Evolutionary conservation across 1,140 invertebrate species (phyloP), one percentile per base, ranked within the genome.

Genomic region (Pachypsylla venusta): DNA sequence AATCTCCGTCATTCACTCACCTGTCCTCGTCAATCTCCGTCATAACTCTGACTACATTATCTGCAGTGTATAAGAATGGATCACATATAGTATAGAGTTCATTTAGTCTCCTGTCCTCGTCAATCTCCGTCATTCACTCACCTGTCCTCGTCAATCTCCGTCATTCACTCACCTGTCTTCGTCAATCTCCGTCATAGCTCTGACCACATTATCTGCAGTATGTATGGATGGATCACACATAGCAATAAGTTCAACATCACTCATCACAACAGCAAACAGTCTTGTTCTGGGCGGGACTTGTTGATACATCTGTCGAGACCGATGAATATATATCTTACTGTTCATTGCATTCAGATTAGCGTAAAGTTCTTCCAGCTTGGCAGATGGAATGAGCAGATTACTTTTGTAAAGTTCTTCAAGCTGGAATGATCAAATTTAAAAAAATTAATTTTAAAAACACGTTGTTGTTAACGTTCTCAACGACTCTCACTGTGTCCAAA

Each of bases 311-410:
- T 90, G 82, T 63, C 82, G 82, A 40, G 88, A 93, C 39, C 93
- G 76, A 69, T 96, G 88, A 30, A 98, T 85, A 72, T 98, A 99
- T 63, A 98, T 95, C 67, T 95, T 87, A 1, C 89, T 85, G 70
- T 93, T 95, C 68, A 91, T 92, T 61, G 87, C 86, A 14, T 83
- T 82, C 58, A 96, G 74, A 65, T 83, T 87, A 0, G 81, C 79
- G 69, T 93, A 90, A 1, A 98, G 73, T 66, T 94, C 89, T 61
- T 98, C 91, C 1, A 96, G 83, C 70, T 89, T 91, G 12, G 80
- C 84, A 2, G 85, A 81, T 0, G 91, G 87, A 58, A 96, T 77
- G 20, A 93, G 76, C 3, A 90, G 74, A 67, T 89, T 82, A 10
- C 84, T 82, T 68, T 86, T 88, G 65, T 81, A 82, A 25, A 93